A percentile compares a stretch with the other conserved stretches of the same genome.
Evolutionary conservation across 2,113 vertebrate species (phyloP).

Genomic region (Orcinus orca): DNA sequence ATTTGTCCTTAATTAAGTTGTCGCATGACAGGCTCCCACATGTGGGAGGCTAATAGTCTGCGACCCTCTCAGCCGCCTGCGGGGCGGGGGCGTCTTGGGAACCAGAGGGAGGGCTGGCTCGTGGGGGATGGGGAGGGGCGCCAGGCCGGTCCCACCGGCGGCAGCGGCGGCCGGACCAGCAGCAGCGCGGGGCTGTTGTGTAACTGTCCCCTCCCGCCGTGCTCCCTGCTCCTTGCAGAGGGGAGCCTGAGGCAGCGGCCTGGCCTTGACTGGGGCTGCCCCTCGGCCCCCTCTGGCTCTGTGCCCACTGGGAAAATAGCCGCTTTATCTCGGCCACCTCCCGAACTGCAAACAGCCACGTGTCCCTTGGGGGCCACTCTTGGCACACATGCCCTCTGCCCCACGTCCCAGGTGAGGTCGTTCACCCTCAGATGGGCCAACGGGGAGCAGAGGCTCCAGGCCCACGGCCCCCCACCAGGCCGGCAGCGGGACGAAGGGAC

Average conservation of each 20-base stretch:
- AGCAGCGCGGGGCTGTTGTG: background rate
- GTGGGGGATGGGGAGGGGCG: fast-evolving
- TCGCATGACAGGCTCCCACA: background rate
- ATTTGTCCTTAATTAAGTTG: background rate
- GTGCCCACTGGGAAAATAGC: slow-evolving; percentile 47
- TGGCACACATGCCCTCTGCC: slow-evolving; percentile 70
- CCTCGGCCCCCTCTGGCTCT: slow-evolving; percentile 54
- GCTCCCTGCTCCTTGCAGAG: background rate
- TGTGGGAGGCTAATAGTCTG: background rate
- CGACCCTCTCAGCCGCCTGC: background rate
- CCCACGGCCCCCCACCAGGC: too few species aligned
- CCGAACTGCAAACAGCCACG: slow-evolving; percentile 65
- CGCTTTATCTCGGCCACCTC: slow-evolving; percentile 41
- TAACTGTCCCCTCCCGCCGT: fast-evolving
- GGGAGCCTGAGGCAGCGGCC: background rate
- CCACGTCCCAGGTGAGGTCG: slow-evolving; percentile 40
- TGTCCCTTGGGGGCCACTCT: slow-evolving; percentile 52
- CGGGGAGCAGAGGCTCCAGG: background rate
- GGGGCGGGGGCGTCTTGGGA: background rate
- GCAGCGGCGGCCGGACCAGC: too few species aligned
- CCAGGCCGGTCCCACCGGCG: background rate
- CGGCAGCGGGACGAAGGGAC: background rate
- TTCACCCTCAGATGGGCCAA: slow-evolving; percentile 19
- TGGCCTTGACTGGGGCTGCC: slow-evolving; percentile 24
- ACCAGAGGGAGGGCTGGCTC: background rate